Percentiles rank a stretch among this genome's conserved stretches.
Evolutionary conservation across 2,797 vertebrate species (phyloP).

Genomic region (Acrossocheilus wenchowensis): DNA sequence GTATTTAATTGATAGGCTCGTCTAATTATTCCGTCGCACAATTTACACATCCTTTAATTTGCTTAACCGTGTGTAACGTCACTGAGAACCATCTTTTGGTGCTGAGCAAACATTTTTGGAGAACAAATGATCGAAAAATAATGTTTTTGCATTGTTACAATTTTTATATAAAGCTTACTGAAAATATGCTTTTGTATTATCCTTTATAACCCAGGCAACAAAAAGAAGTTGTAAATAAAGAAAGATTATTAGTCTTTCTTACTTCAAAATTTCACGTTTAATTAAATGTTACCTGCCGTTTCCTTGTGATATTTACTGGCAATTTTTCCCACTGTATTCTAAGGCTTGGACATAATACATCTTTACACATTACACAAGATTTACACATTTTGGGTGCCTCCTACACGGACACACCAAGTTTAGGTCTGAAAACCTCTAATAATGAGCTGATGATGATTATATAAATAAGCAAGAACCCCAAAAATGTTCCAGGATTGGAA

Average conservation of each 20-base stretch:
- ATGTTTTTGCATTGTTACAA: not conserved
- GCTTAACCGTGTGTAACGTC: not conserved
- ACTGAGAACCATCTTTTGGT: not conserved
- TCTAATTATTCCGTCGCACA: constrained; percentile 73
- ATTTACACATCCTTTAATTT: not conserved
- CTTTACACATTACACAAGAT: not conserved
- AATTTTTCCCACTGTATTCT: not conserved
- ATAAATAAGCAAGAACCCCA: not conserved
- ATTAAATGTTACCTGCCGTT: not conserved
- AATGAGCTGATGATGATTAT: not conserved
- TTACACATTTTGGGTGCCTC: not conserved
- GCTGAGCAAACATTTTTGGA: constrained; percentile 67
- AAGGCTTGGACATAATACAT: no score
- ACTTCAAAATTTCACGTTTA: not conserved
- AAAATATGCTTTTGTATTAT: not conserved
- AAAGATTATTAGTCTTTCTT: not conserved
- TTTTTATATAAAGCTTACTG: not conserved
- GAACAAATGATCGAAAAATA: constrained; percentile 57
- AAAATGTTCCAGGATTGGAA: not conserved
- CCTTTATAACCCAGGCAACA: not conserved
- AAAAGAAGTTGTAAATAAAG: not conserved
- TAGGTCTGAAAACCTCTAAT: not conserved
- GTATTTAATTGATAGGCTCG: constrained; percentile 84
- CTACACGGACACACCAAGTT: not conserved
- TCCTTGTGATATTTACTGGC: not conserved